Base-by-base conservation (phyloP, 2,888 invertebrate species). In the Aleiodes leptofemur region DNA sequence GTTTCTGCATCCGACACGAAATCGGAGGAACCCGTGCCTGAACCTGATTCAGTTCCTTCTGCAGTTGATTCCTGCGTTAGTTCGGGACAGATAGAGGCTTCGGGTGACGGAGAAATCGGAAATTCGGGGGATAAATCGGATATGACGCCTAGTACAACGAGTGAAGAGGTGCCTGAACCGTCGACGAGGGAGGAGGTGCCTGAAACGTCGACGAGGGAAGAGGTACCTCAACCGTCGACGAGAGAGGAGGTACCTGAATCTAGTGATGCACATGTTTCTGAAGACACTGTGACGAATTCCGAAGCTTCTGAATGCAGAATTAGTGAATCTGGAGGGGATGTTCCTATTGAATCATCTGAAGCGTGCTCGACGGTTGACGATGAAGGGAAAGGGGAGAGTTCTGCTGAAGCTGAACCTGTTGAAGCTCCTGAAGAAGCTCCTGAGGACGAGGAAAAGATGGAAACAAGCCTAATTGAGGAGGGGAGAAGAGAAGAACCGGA, bases 1-100 rank as follows among this genome's bases (percentile, higher is more conserved):
- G 85, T 61, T 81, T 81, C 0, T 34, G 29, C 14, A 0, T 59
- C 59, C 4, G 59, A 59, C 3, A 72, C 81, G 14, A 82, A 83
- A 2, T 1, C 2, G 2, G 23, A 23, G 23, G 23, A 23, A n/a
- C 55, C 13, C 48, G 55, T 7, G 11, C 13, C 34, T 59, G 59
- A 34, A 34, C 34, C 64, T 5, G 72, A 73, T 38, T 23, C 59
- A 11, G 55, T 31, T 11, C 71, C 73, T 64, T 53, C 72, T 50
- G 23, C 23, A 23, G 23, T 23, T 23, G 77, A 77, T 16, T 72
- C 72, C n/a, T 77, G 73, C 50, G 68, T 53, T 11, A 59, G 31
- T n/a, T 71, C 77, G 31, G 61, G 71, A 3, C 7, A 23, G 29
- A 16, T 23, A 2, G 34, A 59, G 50, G 0, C 66, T 34, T 53